Base-by-base conservation (phyloP, 2,797 vertebrate species). In the Pangasius sanitwongsei region DNA sequence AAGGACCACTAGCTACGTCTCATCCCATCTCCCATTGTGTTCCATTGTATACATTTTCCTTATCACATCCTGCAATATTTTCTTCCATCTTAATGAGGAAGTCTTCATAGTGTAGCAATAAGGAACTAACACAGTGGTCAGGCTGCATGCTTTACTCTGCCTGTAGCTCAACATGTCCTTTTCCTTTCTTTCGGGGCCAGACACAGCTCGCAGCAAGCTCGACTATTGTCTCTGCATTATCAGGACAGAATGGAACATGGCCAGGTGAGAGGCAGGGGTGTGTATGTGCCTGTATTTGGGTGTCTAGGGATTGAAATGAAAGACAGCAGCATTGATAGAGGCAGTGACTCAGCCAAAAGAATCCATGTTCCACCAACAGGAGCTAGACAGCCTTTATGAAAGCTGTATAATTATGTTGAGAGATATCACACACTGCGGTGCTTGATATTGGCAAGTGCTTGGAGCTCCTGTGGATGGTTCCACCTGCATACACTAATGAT, bases 291-390 rank as follows among this genome's bases (percentile, higher is more conserved):
- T 85, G 50, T 44, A 20, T 44, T 80, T 61, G 28, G 31, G 87
- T 72, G 87, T 87, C 61, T 48, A n/a, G 82, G 61, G 61, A 84
- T 67, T 6, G 7, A 84, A 75, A 41, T 65, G 37, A 77, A 83
- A 67, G 59, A 84, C 87, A 67, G 61, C 53, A 41, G 37, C 69
- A 86, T 2, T 74, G 23, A 81, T 72, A 48, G 50, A 91, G 69
- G 63, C 77, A 31, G 82, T 78, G 57, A 48, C 41, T 83, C 57
- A 34, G 55, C 20, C 83, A 75, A 37, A 83, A n/a, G 44, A 28
- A 48, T 31, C 65, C 57, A 75, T 75, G 69, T 84, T 83, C 41
- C 18, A 67, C 25, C 37, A 65, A 48, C 59, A 84, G 44, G 13
- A 48, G 55, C 80, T 6, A 25, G 55, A 44, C 23, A 41, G 80